Conservation (phyloP, 2,113 vertebrate genomes). For the Potamarius usumacintae region DNA sequence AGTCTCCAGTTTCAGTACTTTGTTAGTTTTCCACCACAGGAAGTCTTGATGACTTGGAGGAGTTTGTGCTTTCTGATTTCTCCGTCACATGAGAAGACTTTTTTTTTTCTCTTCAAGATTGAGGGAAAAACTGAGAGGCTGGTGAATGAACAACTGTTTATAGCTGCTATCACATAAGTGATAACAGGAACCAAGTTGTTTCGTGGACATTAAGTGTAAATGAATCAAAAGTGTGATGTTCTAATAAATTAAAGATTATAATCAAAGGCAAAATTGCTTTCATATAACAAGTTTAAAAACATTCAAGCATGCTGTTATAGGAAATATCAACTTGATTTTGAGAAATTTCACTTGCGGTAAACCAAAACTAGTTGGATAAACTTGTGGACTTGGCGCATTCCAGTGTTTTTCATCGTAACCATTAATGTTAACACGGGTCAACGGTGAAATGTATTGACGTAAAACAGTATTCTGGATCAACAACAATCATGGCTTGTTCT, state of each 20-base stretch:
- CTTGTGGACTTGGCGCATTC: not conserved
- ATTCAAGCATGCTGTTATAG: not conserved
- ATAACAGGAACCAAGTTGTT: not conserved
- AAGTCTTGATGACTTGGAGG: not conserved
- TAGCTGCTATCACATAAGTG: not conserved
- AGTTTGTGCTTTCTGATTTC: not conserved
- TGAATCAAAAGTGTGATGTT: not conserved
- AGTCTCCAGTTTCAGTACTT: not conserved
- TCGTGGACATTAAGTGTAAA: not conserved
- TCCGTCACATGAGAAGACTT: not conserved
- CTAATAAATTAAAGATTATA: not conserved
- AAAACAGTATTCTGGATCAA: constrained; percentile 2
- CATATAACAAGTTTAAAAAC: not conserved
- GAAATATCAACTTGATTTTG: not conserved
- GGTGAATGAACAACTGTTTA: not conserved
- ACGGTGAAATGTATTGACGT: not conserved
- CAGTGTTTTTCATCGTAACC: not conserved
- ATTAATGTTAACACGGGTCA: not conserved
- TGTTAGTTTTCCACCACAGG: not conserved
- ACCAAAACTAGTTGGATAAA: not conserved
- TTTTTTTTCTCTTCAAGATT: not conserved
- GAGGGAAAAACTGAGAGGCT: not conserved
- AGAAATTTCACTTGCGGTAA: not conserved
- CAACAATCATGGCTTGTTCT: not conserved
- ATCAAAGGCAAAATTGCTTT: not conserved